A percentile compares a stretch with the other conserved stretches of the same genome.
phyloP scores from a whole-genome alignment of 2,113 vertebrate species.

The Dascyllus trimaculatus region DNA sequence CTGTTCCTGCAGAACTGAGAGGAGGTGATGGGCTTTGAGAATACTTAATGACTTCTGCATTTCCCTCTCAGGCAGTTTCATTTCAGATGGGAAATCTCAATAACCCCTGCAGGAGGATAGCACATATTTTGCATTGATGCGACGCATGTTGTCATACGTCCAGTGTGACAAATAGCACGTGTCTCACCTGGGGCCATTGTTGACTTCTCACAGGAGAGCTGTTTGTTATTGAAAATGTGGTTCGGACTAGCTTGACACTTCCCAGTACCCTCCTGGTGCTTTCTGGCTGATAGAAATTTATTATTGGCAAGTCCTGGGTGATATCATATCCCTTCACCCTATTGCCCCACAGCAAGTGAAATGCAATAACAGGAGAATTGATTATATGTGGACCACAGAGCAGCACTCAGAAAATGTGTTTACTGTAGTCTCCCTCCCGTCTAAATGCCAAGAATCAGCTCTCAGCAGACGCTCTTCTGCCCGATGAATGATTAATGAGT shows the following conservation, averaged over 20 bases:
- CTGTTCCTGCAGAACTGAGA: constrained; percentile 37
- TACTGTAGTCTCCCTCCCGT: constrained; percentile 58
- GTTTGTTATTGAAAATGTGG: constrained; percentile 70
- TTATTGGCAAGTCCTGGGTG: constrained; percentile 56
- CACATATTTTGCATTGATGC: constrained; percentile 42
- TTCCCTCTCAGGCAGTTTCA: constrained; percentile 56
- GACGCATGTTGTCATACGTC: constrained; percentile 26
- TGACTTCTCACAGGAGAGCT: constrained; percentile 63
- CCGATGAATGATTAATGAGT: constrained; percentile 77
- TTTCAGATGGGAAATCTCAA: constrained; percentile 48
- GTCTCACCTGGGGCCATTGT: constrained; percentile 64
- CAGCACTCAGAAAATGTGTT: constrained; percentile 66
- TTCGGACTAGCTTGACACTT: constrained; percentile 49
- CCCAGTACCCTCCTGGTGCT: constrained; percentile 42
- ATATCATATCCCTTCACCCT: constrained; percentile 57
- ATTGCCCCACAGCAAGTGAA: constrained; percentile 59
- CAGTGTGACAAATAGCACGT: constrained; percentile 59
- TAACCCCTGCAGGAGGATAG: constrained; percentile 1
- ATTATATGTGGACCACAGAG: constrained; percentile 64
- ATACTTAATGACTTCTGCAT: constrained; percentile 51
- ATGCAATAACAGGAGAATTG: constrained; percentile 67
- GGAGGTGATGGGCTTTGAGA: constrained; percentile 54
- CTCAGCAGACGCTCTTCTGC: constrained; percentile 55
- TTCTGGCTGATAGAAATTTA: constrained; percentile 63
- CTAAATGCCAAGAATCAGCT: constrained; percentile 64